Conservation (phyloP, 2,797 vertebrate genomes). For the Pygocentrus nattereri region DNA sequence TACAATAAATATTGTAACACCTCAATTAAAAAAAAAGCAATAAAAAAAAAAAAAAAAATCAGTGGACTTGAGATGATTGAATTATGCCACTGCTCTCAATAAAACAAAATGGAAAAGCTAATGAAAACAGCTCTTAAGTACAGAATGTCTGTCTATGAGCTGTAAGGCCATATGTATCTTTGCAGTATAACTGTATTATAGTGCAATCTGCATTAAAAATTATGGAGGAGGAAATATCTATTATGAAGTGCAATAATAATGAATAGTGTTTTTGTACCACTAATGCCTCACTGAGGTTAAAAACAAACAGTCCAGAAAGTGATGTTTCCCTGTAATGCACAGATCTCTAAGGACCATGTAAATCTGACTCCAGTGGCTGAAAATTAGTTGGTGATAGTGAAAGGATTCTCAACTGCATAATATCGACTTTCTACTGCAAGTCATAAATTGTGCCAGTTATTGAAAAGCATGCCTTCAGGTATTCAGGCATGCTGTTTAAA, state of each 20-base stretch:
- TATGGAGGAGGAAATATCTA: background rate
- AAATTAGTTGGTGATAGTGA: no score
- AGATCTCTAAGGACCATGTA: background rate
- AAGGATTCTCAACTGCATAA: background rate
- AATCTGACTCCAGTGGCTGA: background rate
- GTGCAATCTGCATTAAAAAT: background rate
- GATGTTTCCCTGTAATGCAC: background rate
- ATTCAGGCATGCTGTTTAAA: background rate
- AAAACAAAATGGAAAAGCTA: background rate
- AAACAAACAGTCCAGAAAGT: background rate
- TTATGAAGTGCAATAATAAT: constrained; percentile 29
- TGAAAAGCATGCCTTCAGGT: background rate
- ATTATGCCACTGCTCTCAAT: background rate
- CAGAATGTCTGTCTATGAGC: background rate
- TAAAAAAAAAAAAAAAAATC: no score
- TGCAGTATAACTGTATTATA: background rate
- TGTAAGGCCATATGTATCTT: background rate
- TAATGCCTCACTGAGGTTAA: constrained; percentile 25
- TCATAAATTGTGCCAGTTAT: background rate
- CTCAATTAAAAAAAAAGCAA: no score
- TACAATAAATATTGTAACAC: constrained; percentile 1
- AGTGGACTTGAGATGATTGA: no score
- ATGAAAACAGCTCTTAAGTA: background rate
- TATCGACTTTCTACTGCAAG: background rate
- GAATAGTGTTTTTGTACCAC: constrained; percentile 40